A percentile compares a stretch with the other conserved stretches of the same genome.
phyloP scores from a whole-genome alignment of 2,888 invertebrate species.

The Sericinus montela region DNA sequence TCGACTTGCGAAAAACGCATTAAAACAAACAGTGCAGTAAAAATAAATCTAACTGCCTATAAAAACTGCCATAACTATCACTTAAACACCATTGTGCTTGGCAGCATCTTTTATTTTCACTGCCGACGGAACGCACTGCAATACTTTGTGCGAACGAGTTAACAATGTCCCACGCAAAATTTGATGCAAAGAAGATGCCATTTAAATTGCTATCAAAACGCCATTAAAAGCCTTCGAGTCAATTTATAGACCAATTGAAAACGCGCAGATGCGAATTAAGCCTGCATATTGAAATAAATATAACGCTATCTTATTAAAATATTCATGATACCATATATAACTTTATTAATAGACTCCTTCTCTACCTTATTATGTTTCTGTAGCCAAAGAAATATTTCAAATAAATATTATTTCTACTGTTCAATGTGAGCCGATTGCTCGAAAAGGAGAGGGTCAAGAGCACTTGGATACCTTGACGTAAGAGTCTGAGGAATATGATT shows the following conservation, averaged over 20 bases:
- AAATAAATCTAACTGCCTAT: conserved; percentile 80
- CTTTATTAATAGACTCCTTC: too few species aligned
- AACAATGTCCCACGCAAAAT: conserved; percentile 42
- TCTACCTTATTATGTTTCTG: too few species aligned
- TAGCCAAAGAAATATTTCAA: too few species aligned
- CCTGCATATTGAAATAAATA: conserved; percentile 37
- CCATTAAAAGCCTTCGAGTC: conserved; percentile 28
- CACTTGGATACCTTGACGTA: too few species aligned
- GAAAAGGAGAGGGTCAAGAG: too few species aligned
- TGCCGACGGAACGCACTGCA: conserved; percentile 48
- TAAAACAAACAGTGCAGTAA: conserved; percentile 78
- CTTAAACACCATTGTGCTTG: conserved; percentile 71
- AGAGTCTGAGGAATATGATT: too few species aligned
- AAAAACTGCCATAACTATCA: conserved; percentile 79
- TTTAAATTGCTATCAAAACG: conserved; percentile 9
- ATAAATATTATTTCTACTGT: too few species aligned
- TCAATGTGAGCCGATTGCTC: too few species aligned
- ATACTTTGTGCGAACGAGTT: conserved; percentile 44
- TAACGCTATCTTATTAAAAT: too few species aligned
- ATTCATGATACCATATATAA: too few species aligned
- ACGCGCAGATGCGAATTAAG: conserved; percentile 29
- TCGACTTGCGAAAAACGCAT: conserved; percentile 68
- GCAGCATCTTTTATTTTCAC: conserved; percentile 53
- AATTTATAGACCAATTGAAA: conserved; percentile 48
- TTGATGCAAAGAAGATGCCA: conserved; percentile 25